phyloP scores from a whole-genome alignment of 1,140 invertebrate species.

The Zaprionus tsacasi region DNA sequence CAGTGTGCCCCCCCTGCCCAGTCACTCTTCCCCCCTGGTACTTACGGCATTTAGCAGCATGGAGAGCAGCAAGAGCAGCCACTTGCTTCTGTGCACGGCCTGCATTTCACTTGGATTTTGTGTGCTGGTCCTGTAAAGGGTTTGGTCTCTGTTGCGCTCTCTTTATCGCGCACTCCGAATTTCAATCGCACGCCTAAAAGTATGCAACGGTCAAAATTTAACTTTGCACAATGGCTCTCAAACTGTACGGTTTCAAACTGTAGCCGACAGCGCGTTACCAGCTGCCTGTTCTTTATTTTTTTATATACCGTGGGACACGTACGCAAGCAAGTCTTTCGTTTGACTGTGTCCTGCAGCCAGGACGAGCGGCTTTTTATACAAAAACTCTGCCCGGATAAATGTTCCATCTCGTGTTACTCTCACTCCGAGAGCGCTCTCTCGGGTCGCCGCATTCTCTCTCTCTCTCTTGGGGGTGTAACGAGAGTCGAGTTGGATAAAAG shows the following conservation, averaged over 20 bases:
- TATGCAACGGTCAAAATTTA: slow-evolving; percentile 30
- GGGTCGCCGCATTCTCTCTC: background rate
- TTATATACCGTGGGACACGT: slow-evolving; percentile 22
- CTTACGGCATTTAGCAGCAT: slow-evolving; percentile 78
- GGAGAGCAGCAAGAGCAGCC: slow-evolving; percentile 64
- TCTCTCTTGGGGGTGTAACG: slow-evolving; percentile 41
- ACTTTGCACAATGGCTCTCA: slow-evolving; percentile 32
- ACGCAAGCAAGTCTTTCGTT: slow-evolving; percentile 65
- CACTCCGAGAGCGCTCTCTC: background rate
- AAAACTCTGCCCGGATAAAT: slow-evolving; percentile 46
- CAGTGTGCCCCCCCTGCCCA: background rate
- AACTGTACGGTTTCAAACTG: slow-evolving; percentile 41
- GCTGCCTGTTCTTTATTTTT: slow-evolving; percentile 6
- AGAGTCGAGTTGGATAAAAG: slow-evolving; percentile 37
- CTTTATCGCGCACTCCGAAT: slow-evolving; percentile 27
- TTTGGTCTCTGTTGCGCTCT: slow-evolving; percentile 13
- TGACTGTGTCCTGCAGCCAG: slow-evolving; percentile 59
- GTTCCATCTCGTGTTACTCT: background rate
- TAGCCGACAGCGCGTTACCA: slow-evolving; percentile 52
- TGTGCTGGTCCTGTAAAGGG: slow-evolving; percentile 3
- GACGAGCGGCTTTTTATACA: slow-evolving; percentile 65
- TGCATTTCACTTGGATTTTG: slow-evolving; percentile 47
- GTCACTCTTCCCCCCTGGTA: slow-evolving; percentile 1
- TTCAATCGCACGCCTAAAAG: slow-evolving; percentile 37
- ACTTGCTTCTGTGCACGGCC: slow-evolving; percentile 68